Evolutionary conservation across 2,888 invertebrate species (phyloP).

Genomic region (Trichogramma dendrolimi): DNA sequence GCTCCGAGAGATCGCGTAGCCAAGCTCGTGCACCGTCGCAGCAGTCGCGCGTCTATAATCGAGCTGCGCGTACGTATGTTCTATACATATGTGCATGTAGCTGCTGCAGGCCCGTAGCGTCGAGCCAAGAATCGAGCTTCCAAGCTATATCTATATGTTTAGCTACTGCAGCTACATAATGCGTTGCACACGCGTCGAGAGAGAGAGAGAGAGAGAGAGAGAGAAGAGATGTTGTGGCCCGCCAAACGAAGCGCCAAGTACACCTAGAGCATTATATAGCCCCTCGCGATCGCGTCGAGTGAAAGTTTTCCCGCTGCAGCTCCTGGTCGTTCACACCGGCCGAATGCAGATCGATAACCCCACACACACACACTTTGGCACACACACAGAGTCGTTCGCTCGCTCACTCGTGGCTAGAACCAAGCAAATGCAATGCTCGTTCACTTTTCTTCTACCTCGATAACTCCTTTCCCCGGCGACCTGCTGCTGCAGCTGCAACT

Average conservation of each 20-base stretch:
- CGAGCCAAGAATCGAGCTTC: no score
- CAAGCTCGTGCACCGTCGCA: no score
- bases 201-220: neutral
- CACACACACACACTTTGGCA: no score
- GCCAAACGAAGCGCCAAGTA: no score
- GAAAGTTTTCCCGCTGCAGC: constrained; percentile 14
- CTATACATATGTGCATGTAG: neutral
- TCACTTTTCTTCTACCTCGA: neutral
- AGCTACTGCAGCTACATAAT: neutral
- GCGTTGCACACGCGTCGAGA: neutral
- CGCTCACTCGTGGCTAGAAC: constrained; percentile 25
- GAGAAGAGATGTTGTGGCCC: neutral
- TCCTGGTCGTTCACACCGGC: neutral
- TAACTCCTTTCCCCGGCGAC: constrained; percentile 10
- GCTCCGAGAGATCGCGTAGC: no score
- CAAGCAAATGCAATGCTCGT: neutral
- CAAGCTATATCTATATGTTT: no score
- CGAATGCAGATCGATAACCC: no score
- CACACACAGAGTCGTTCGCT: constrained; percentile 10
- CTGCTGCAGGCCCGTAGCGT: neutral
- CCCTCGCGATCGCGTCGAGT: neutral
- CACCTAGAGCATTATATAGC: no score
- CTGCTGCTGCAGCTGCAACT: constrained; percentile 8
- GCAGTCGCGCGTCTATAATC: no score
- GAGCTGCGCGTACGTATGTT: neutral